Base-by-base conservation (phyloP, 2,797 vertebrate species). In the Platalea minor region DNA sequence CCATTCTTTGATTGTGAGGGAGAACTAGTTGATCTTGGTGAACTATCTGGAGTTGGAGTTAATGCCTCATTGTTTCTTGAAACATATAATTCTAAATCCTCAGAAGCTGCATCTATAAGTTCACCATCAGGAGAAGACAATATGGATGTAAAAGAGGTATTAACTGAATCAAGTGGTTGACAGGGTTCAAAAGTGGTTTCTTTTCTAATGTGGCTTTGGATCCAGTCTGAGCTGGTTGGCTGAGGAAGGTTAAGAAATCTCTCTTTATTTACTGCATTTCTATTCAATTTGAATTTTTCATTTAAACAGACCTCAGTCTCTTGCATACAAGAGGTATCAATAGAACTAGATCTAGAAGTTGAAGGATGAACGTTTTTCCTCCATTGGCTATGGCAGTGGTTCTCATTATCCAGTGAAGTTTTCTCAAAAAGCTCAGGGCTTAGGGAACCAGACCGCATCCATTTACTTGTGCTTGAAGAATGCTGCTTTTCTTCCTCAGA, bases 21-120 rank as follows among this genome's bases (percentile, higher is more conserved):
- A 25, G 99, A 99, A 97, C 98, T 99, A 90, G 99, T 97, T 85
- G 99, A 99, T 91, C 99, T 97, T 20, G 99, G 99, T 14, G 99
- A 99, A 97, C 99, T 99, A 81, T 99, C 98, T 45, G 99, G 99
- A 25, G 99, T 99, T 91, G 99, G 98, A 91, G 99, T 99, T 7
- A 99, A 98, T 28, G 98, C 97, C 54, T 99, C 99, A 8, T 95
- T 98, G 69, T 98, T 98, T 97, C 98, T 98, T 29, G 98, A 98
- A 96, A 98, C 97, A 85, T 98, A 98, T 4, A 98, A 86, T 77
- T 98, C 98, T 91, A 98, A 98, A 88, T 99, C 99, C 79, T 98
- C 98, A 65, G 98, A 98, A 39, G 98, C 97, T 31, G 98, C 99
- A 93, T 98, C 98, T 37, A 99, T 95, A 61, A 99, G 98, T 89